Evolutionary conservation across 2,888 invertebrate genomes (phyloP).

Genomic region (Branchellion lobata): DNA sequence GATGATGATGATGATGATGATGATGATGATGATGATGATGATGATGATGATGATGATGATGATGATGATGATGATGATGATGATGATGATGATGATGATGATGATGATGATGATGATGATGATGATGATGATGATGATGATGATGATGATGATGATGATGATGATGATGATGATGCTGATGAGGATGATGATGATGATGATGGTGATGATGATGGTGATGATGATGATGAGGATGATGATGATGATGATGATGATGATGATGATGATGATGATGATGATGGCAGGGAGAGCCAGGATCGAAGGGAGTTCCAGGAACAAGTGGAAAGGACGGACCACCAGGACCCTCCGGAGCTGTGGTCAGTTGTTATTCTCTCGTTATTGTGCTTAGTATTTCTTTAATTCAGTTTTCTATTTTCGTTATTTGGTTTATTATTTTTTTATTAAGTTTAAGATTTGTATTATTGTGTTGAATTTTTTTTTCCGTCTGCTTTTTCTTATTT

Average conservation of each 20-base stretch:
- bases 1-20: slow-evolving; percentile 35
- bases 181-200: slow-evolving; percentile 30
- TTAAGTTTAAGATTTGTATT: background rate
- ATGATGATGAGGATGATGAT: slow-evolving; percentile 34
- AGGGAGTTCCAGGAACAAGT: slow-evolving; percentile 45
- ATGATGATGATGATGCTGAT: slow-evolving; percentile 14
- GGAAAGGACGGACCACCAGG: slow-evolving; percentile 49
- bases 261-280: slow-evolving; percentile 14
- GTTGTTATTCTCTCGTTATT: background rate
- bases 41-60: slow-evolving; percentile 11
- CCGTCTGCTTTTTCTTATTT: too few relatives aligned
- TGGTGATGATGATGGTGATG: background rate
- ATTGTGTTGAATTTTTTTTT: background rate
- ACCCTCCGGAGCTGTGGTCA: slow-evolving; percentile 43
- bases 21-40: slow-evolving; percentile 32
- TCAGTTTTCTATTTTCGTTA: background rate
- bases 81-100: slow-evolving; percentile 28
- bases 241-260: slow-evolving; percentile 29
- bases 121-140: slow-evolving; percentile 27
- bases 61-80: too few relatives aligned
- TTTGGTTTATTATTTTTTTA: too few relatives aligned
- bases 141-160: slow-evolving; percentile 38
- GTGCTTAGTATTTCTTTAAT: too few relatives aligned
- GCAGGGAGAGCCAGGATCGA: slow-evolving; percentile 49
- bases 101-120: background rate